A percentile compares a stretch with the other conserved stretches of the same genome.
Conservation (phyloP, 2,888 invertebrate genomes). For the Cosmopolites sordidus region DNA sequence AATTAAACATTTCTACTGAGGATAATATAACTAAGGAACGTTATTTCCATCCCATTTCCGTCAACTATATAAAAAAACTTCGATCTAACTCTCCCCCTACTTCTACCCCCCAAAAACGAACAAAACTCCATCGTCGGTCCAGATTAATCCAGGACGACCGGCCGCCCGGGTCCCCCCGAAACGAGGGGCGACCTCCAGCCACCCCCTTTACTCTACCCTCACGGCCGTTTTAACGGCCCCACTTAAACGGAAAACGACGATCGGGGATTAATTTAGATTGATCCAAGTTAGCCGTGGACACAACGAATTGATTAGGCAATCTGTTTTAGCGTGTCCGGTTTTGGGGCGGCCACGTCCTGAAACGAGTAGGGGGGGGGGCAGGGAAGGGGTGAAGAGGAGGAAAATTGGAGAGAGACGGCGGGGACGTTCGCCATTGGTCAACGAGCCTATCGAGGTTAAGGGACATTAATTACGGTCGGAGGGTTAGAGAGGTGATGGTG, state of each 20-base stretch:
- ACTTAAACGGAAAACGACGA: conserved; percentile 44
- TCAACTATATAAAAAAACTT: too few species aligned
- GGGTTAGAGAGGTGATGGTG: neutral
- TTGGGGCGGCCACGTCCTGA: conserved; percentile 47
- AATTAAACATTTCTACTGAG: too few species aligned
- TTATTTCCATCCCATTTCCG: too few species aligned
- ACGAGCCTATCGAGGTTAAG: conserved; percentile 7
- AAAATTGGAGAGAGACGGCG: too few species aligned
- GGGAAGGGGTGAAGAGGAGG: neutral
- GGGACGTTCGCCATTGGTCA: conserved; percentile 3
- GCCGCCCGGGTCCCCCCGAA: neutral
- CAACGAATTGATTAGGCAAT: conserved; percentile 53
- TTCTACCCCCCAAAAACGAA: too few species aligned
- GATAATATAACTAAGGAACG: too few species aligned
- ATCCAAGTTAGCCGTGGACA: conserved; percentile 47
- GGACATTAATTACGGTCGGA: conserved; percentile 10
- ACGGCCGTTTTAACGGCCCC: conserved; percentile 43
- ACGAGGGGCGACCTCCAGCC: conserved; percentile 14
- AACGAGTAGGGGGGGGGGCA: conserved; percentile 31
- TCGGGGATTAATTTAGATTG: conserved; percentile 53
- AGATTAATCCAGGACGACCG: too few species aligned
- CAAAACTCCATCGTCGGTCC: too few species aligned
- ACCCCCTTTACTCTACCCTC: too few species aligned
- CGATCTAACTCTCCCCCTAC: neutral
- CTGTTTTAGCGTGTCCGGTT: conserved; percentile 52